Percentiles rank a stretch among this genome's conserved stretches.
These are phyloP conservation scores for Halichoerus grypus DNA, from an alignment of 2,113 vertebrate species.

Conservation along the genomic window DNA sequence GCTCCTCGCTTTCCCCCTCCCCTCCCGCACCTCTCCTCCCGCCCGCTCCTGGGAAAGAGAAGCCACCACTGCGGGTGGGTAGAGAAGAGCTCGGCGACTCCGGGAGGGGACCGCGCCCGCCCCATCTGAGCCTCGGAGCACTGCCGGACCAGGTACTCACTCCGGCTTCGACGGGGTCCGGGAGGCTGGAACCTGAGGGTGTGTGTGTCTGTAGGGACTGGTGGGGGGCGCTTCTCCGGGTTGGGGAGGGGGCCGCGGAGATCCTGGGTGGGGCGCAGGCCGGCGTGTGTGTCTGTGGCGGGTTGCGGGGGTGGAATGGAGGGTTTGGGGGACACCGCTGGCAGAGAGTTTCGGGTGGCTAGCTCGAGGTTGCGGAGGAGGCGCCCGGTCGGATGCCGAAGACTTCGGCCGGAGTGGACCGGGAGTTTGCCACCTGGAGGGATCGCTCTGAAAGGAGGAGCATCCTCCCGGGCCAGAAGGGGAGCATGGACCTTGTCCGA, in stretches of 20 bases:
- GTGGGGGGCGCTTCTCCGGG: not conserved
- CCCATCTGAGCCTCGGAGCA: not conserved
- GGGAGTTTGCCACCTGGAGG: constrained; percentile 76
- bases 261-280: constrained; percentile 75
- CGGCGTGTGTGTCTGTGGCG: not conserved
- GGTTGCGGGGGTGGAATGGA: constrained; percentile 29
- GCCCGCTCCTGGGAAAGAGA: constrained; percentile 67
- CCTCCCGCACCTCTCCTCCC: constrained; percentile 70
- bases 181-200: not conserved
- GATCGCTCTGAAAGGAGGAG: constrained; percentile 41
- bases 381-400: not conserved
- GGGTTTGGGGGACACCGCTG: not conserved
- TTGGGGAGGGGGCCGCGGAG: not conserved
- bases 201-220: not conserved
- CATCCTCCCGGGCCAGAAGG: constrained; percentile 8
- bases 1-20: constrained; percentile 51
- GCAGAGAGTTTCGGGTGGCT: constrained; percentile 27
- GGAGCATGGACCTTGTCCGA: not conserved
- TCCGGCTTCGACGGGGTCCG: not conserved
- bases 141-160: constrained; percentile 64
- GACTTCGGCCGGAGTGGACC: constrained; percentile 17
- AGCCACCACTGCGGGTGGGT: constrained; percentile 57
- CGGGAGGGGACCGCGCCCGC: constrained; percentile 39
- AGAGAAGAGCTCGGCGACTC: constrained; percentile 10
- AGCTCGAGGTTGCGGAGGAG: not conserved